Conservation (phyloP, 2,888 invertebrate genomes). For the Rhingia rostrata region DNA sequence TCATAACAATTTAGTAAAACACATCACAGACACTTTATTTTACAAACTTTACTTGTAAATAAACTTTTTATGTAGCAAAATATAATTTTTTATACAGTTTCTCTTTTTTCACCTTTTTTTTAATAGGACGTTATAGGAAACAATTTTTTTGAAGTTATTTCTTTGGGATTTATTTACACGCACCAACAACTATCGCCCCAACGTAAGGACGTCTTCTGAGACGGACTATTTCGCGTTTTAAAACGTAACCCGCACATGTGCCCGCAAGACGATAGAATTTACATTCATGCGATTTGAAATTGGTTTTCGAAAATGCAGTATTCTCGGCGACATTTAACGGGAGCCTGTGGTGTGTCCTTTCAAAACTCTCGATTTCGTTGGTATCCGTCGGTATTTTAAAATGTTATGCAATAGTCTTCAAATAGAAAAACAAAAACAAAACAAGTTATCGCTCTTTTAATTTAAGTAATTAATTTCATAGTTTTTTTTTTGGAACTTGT, state of each 20-base stretch:
- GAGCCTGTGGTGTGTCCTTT: not conserved
- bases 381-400: constrained; percentile 45
- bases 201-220: constrained; percentile 97
- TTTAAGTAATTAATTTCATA: constrained; percentile 8
- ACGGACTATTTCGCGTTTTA: constrained; percentile 98
- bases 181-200: constrained; percentile 95
- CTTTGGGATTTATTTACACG: constrained; percentile 33
- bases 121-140: constrained; percentile 78
- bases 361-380: constrained; percentile 2
- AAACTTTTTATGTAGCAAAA: constrained; percentile 53
- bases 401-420: constrained; percentile 29
- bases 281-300: constrained; percentile 64
- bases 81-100: constrained; percentile 31
- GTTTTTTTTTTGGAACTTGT: not conserved
- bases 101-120: constrained; percentile 71
- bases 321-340: constrained; percentile 57
- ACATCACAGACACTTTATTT: constrained; percentile 75
- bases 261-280: constrained; percentile 78
- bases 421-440: not conserved
- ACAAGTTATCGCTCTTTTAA: not conserved
- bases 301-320: constrained; percentile 56
- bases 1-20: constrained; percentile 62
- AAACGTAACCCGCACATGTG: constrained; percentile 98
- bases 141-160: constrained; percentile 72
- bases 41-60: constrained; percentile 34